These are phyloP conservation scores for Drepana arcuata DNA, from an alignment of 1,140 invertebrate species.

Conservation along the genomic window DNA sequence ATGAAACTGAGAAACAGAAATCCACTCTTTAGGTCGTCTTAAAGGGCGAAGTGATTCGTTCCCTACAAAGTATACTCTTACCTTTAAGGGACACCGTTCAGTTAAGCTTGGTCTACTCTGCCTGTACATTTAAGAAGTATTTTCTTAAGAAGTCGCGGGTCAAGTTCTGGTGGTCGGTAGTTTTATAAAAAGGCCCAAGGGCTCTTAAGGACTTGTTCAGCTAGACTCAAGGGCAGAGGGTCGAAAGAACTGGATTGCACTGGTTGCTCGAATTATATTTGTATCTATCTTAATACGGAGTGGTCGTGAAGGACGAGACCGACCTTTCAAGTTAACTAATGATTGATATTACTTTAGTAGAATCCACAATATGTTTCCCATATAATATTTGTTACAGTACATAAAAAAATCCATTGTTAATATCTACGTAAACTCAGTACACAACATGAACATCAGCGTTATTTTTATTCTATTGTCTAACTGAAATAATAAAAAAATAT, in stretches of 20 bases:
- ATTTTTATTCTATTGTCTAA: no score
- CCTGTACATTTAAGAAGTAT: constrained; percentile 4
- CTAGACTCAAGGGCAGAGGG: constrained; percentile 60
- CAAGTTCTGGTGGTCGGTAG: constrained; percentile 22
- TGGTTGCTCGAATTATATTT: constrained; percentile 5
- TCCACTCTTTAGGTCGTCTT: not conserved
- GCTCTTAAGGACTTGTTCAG: constrained; percentile 47
- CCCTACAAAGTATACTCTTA: constrained; percentile 12
- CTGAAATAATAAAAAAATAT: no score
- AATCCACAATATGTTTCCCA: not conserved
- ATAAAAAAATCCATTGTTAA: not conserved
- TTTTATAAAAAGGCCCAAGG: constrained; percentile 47
- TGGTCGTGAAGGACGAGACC: no score
- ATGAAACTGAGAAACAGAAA: constrained; percentile 2
- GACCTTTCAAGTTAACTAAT: no score
- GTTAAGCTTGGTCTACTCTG: constrained; percentile 7
- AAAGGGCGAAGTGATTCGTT: constrained; percentile 10
- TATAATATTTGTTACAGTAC: not conserved
- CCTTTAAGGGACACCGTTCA: not conserved
- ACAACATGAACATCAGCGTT: no score
- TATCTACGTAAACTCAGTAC: no score
- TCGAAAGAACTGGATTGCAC: constrained; percentile 48
- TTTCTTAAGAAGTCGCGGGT: constrained; percentile 13
- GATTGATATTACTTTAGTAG: no score
- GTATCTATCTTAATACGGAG: not conserved